These are phyloP conservation scores for Helicolenus hilgendorfi DNA, from an alignment of 2,797 vertebrate genomes.

Conservation along the genomic window DNA sequence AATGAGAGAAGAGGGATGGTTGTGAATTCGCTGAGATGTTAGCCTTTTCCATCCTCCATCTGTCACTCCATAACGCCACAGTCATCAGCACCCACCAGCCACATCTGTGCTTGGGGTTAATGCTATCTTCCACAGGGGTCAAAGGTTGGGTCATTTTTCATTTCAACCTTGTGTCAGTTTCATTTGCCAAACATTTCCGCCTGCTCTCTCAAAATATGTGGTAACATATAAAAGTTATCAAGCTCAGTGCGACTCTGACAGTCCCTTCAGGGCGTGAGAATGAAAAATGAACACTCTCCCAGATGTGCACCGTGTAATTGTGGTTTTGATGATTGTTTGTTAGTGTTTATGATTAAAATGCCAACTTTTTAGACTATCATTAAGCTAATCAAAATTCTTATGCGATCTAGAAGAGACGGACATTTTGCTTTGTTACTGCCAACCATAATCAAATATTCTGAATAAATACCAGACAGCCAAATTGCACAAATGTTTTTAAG, in stretches of 20 bases:
- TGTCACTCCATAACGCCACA: conserved; percentile 52
- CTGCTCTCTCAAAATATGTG: background rate
- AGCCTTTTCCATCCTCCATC: conserved; percentile 71
- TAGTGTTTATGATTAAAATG: conserved; percentile 67
- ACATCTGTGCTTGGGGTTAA: conserved; percentile 43
- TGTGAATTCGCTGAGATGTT: conserved; percentile 74
- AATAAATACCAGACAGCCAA: conserved; percentile 56
- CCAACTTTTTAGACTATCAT: conserved; percentile 75
- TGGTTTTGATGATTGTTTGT: conserved; percentile 65
- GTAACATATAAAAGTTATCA: conserved; percentile 11
- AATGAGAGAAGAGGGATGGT: conserved; percentile 61
- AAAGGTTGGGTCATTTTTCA: conserved; percentile 36
- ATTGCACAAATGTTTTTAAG: conserved; percentile 24
- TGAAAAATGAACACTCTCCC: conserved; percentile 57
- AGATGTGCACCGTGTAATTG: conserved; percentile 66
- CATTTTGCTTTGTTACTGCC: conserved; percentile 48
- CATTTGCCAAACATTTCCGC: background rate
- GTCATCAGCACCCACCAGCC: conserved; percentile 46
- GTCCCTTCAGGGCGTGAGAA: conserved; percentile 48
- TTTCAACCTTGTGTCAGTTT: conserved; percentile 38
- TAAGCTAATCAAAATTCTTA: conserved; percentile 75
- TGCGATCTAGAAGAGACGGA: conserved; percentile 49
- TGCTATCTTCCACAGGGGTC: conserved; percentile 26
- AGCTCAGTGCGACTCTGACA: conserved; percentile 18
- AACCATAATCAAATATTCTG: conserved; percentile 46